Base-by-base conservation (phyloP, 2,113 vertebrate genomes). In the Formicarius rufipectus region DNA sequence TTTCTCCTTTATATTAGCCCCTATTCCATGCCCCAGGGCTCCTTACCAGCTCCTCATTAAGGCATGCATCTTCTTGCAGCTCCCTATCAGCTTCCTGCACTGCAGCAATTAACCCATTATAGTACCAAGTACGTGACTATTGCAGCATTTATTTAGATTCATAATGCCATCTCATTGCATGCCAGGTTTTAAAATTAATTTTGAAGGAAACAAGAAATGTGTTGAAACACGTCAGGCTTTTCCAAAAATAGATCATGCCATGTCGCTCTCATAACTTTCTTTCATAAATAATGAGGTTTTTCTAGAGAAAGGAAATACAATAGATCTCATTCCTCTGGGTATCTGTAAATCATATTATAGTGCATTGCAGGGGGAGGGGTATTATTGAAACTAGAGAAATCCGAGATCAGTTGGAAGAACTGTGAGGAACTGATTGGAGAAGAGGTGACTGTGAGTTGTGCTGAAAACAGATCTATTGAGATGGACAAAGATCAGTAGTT, bases 1-100 rank as follows among this genome's bases (percentile, higher is more conserved):
- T 94, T 92, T 76, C 75, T 84, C 62, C 68, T 89, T 72, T 87
- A 76, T 95, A 93, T 94, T 87, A 94, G 73, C 76, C 68, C 40
- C 69, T 86, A 42, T 95, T 96, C 76, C 76, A 87, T 84, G 92
- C 88, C 86, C 58, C 88, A 62, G 58, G 86, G 83, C 90, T 96
- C 62, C 73, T 93, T 72, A 89, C 66, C 53, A 78, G 60, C 83
- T 96, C 88, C 88, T 96, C 80, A 90, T 96, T 96, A 96, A 96
- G 88, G 53, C 25, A 92, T 71, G 83, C 31, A 93, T 85, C 88
- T 97, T 90, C 64, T 71, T 78, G 37, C 68, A 82, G 66, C 76
- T 96, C 66, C 39, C 76, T 93, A 92, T 87, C 90, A 92, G 90
- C 85, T 88, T 96, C 69, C 83, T 92, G 80, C 60, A 76, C 80